Conservation (phyloP, 2,113 vertebrate genomes). For the Blennius ocellaris region DNA sequence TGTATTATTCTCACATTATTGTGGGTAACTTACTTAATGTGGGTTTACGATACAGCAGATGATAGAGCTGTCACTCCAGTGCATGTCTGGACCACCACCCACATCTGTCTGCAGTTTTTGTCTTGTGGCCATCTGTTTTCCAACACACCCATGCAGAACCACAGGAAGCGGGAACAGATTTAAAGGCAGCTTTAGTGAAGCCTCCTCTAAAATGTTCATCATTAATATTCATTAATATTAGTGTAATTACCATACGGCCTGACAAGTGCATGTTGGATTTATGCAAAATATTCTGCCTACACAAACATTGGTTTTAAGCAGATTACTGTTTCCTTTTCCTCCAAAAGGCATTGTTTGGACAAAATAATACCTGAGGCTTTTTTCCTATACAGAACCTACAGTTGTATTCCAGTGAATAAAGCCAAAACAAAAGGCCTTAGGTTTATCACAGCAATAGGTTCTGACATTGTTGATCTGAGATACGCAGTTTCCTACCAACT, state of each 20-base stretch:
- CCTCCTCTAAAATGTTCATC: slow-evolving; percentile 23
- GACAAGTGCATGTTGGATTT: slow-evolving; percentile 30
- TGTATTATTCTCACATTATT: slow-evolving; percentile 27
- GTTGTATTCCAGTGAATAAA: slow-evolving; percentile 13
- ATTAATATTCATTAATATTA: slow-evolving; percentile 54
- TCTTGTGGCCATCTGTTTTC: slow-evolving; percentile 52
- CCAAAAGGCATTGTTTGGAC: slow-evolving; percentile 37
- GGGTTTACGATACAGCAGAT: slow-evolving; percentile 28
- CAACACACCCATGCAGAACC: slow-evolving; percentile 11
- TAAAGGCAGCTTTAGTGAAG: slow-evolving; percentile 40
- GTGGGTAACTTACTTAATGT: slow-evolving; percentile 35
- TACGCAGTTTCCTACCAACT: slow-evolving; percentile 6
- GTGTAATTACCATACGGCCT: slow-evolving; percentile 36
- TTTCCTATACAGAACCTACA: slow-evolving; percentile 5
- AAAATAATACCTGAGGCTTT: slow-evolving; percentile 23
- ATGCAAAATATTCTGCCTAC: slow-evolving; percentile 46
- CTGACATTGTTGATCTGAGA: slow-evolving; percentile 27
- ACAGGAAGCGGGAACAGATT: slow-evolving; percentile 35
- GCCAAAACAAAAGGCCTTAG: not conserved
- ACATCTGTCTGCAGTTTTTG: slow-evolving; percentile 48
- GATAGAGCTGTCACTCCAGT: slow-evolving; percentile 47
- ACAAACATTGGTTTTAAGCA: slow-evolving; percentile 42
- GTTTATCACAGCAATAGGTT: slow-evolving; percentile 13
- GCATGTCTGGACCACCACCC: slow-evolving; percentile 42
- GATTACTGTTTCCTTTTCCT: slow-evolving; percentile 18